Conservation (phyloP, 1,140 invertebrate genomes). For the Drosophila orena region DNA sequence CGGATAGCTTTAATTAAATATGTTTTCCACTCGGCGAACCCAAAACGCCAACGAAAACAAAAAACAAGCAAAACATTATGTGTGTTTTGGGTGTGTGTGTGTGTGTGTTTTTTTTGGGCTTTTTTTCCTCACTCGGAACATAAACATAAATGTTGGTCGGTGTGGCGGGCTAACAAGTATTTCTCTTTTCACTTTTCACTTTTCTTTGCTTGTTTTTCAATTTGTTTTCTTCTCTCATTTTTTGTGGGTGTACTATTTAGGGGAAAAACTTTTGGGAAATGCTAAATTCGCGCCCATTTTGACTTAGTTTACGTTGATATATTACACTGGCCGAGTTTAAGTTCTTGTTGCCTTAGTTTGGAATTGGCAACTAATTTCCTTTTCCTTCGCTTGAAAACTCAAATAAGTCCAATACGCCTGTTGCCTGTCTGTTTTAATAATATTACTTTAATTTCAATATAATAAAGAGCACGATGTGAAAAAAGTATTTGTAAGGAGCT, state of each 20-base stretch:
- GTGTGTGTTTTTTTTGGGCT: constrained; percentile 11
- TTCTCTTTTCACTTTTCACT: constrained; percentile 24
- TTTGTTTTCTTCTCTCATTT: constrained; percentile 18
- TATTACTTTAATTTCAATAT: constrained; percentile 54
- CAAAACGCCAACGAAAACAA: constrained; percentile 60
- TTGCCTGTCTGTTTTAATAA: too few species aligned
- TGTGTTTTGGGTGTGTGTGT: constrained; percentile 23
- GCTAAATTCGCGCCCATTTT: constrained; percentile 18
- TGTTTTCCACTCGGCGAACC: constrained; percentile 77
- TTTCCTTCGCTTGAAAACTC: too few species aligned
- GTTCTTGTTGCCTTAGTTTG: neutral
- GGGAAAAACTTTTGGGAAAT: constrained; percentile 28
- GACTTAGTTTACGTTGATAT: constrained; percentile 11
- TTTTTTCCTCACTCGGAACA: constrained; percentile 49
- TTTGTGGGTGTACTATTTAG: constrained; percentile 32
- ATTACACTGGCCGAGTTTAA: constrained; percentile 12
- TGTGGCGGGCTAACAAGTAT: constrained; percentile 66
- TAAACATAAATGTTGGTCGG: constrained; percentile 74
- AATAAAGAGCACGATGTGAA: constrained; percentile 26
- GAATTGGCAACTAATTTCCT: too few species aligned
- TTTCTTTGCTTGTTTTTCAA: constrained; percentile 21
- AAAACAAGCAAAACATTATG: constrained; percentile 41
- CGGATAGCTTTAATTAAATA: constrained; percentile 84
- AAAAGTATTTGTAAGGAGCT: constrained; percentile 67
- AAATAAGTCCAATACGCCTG: too few species aligned